phyloP scores from a whole-genome alignment of 2,888 invertebrate genomes.

The Eristalinus sepulchralis region DNA sequence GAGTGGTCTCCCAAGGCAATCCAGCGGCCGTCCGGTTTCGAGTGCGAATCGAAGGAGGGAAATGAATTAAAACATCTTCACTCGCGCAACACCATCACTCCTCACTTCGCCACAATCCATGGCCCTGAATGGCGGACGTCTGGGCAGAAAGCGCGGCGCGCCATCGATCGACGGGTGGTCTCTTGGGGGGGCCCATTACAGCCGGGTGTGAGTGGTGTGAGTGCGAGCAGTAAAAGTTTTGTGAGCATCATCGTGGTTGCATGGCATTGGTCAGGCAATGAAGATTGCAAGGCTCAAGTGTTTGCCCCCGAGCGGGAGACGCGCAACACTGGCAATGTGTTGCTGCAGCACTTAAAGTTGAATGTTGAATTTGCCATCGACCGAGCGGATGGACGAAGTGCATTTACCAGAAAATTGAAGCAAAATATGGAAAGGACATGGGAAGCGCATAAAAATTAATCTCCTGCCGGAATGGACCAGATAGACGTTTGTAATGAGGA shows the following conservation, averaged over 20 bases:
- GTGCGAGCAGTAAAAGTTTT: neutral
- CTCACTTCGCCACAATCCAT: conserved; percentile 6
- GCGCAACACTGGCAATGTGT: conserved; percentile 37
- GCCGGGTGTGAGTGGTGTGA: neutral
- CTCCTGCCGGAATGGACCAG: neutral
- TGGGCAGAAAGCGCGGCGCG: neutral
- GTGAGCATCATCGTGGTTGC: neutral
- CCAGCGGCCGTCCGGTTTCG: neutral
- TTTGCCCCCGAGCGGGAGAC: neutral
- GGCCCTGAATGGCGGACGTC: neutral
- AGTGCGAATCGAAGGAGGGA: conserved; percentile 5
- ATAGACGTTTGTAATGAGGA: neutral
- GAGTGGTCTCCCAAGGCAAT: neutral
- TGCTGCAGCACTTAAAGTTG: conserved; percentile 9
- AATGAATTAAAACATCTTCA: conserved; percentile 34
- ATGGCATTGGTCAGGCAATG: neutral
- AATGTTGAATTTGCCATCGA: neutral
- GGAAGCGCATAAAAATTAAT: neutral
- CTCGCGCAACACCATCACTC: conserved; percentile 27
- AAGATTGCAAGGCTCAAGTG: neutral
- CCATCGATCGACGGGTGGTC: neutral
- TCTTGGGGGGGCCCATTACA: neutral
- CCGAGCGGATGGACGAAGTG: conserved; percentile 18
- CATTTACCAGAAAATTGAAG: conserved; percentile 40
- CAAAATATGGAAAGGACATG: conserved; percentile 14